phyloP scores from a whole-genome alignment of 2,113 vertebrate genomes.

The Pitta sordida region DNA sequence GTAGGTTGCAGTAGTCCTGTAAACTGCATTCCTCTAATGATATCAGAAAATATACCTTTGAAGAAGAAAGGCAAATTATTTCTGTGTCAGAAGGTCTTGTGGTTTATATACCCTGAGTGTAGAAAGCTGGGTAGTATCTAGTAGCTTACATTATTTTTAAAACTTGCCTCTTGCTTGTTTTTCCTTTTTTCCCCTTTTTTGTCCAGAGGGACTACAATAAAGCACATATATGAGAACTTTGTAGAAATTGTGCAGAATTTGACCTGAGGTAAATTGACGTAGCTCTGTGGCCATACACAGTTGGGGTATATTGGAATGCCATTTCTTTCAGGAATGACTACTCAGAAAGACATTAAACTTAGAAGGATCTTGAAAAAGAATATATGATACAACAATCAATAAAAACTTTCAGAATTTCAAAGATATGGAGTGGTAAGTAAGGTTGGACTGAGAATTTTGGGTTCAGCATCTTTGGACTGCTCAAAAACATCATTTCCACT shows the following conservation, averaged over 20 bases:
- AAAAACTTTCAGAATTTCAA: background rate
- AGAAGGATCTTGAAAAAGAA: background rate
- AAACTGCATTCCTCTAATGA: background rate
- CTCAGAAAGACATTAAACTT: background rate
- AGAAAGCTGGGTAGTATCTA: background rate
- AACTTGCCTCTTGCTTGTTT: background rate
- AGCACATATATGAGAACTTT: background rate
- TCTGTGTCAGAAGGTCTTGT: background rate
- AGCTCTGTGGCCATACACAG: background rate
- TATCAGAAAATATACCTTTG: background rate
- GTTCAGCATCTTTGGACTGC: background rate
- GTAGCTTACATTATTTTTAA: background rate
- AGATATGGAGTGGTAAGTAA: background rate
- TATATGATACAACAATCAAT: background rate
- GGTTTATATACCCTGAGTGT: background rate
- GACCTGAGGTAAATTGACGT: background rate
- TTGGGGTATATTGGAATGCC: background rate
- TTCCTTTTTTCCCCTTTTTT: too few relatives aligned
- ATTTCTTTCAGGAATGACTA: background rate
- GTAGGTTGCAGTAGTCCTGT: background rate
- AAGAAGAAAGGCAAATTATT: background rate
- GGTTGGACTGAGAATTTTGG: background rate
- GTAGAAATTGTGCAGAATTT: background rate
- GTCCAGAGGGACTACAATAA: background rate
- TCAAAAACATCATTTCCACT: accelerated